A percentile compares a stretch with the other conserved stretches of the same genome.
Conservation (phyloP, 37 sponge, comb jelly and placozoan genomes). For the Mnemiopsis leidyi region DNA sequence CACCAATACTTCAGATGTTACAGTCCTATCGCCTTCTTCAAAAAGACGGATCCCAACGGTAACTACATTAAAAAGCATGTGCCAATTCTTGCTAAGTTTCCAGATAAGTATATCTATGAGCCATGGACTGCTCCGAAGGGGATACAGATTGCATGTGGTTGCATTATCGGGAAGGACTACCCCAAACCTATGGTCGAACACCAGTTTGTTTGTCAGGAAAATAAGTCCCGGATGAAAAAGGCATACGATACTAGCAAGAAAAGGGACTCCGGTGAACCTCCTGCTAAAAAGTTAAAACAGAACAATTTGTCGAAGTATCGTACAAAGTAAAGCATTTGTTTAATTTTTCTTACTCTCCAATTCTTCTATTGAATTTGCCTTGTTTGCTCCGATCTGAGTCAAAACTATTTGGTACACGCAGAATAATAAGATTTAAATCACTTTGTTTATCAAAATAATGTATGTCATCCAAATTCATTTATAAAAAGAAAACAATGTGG, state of each 20-base stretch:
- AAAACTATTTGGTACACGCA: too few relatives aligned
- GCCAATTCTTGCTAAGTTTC: slow-evolving; percentile 77
- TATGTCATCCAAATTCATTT: too few relatives aligned
- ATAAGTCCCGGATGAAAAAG: slow-evolving; percentile 5
- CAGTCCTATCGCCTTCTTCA: slow-evolving; percentile 65
- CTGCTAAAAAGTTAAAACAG: background rate
- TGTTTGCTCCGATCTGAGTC: too few relatives aligned
- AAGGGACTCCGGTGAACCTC: background rate
- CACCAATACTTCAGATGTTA: slow-evolving; percentile 67
- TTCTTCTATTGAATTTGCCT: too few relatives aligned
- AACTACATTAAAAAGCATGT: slow-evolving; percentile 76
- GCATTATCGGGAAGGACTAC: slow-evolving; percentile 84
- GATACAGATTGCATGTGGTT: slow-evolving; percentile 76
- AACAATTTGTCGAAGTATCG: background rate
- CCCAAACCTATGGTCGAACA: slow-evolving; percentile 75
- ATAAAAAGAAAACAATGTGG: too few relatives aligned
- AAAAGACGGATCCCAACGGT: slow-evolving; percentile 81
- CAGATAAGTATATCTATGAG: slow-evolving; percentile 77
- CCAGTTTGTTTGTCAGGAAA: background rate
- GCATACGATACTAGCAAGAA: background rate
- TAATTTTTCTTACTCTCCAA: too few relatives aligned
- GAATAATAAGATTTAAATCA: too few relatives aligned
- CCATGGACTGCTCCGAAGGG: slow-evolving; percentile 85
- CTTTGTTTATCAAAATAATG: too few relatives aligned
- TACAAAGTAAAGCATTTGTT: too few relatives aligned